A percentile compares a stretch with the other conserved stretches of the same genome.
These are phyloP conservation scores for Nudaria mundana DNA, from an alignment of 2,888 invertebrate species.

Conservation along the genomic window DNA sequence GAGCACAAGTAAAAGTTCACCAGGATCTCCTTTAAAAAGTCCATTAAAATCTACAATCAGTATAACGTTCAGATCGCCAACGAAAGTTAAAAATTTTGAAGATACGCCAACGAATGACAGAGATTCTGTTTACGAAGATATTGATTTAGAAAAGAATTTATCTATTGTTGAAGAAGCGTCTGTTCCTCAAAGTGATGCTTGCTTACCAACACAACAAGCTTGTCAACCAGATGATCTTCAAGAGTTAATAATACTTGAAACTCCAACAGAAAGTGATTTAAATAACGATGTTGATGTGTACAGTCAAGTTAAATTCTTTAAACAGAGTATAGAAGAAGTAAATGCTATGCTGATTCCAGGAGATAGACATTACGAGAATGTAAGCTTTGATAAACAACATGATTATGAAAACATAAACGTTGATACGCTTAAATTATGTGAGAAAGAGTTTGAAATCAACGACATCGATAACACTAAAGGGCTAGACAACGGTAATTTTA, in stretches of 20 bases:
- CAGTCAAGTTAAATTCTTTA: constrained; percentile 88
- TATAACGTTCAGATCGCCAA: constrained; percentile 86
- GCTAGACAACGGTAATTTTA: constrained; percentile 59
- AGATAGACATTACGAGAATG: constrained; percentile 59
- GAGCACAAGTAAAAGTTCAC: constrained; percentile 68
- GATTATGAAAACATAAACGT: constrained; percentile 68
- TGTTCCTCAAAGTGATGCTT: constrained; percentile 79
- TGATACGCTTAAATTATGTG: constrained; percentile 58
- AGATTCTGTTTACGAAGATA: constrained; percentile 82
- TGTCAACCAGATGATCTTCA: constrained; percentile 68
- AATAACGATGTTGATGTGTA: constrained; percentile 81
- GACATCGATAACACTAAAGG: constrained; percentile 39
- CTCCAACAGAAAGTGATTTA: constrained; percentile 71
- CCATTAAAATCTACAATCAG: constrained; percentile 86
- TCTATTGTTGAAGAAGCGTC: constrained; percentile 79
- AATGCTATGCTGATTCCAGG: constrained; percentile 76
- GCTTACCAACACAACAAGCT: constrained; percentile 80
- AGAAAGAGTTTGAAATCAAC: constrained; percentile 49
- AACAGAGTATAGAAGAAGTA: constrained; percentile 87
- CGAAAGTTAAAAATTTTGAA: constrained; percentile 73
- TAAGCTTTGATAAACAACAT: constrained; percentile 49
- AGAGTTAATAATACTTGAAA: constrained; percentile 77
- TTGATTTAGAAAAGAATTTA: constrained; percentile 70
- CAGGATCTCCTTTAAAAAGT: constrained; percentile 71
- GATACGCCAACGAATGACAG: constrained; percentile 70